These are phyloP conservation scores for Boloria selene DNA, from an alignment of 2,888 invertebrate genomes.

Conservation along the genomic window DNA sequence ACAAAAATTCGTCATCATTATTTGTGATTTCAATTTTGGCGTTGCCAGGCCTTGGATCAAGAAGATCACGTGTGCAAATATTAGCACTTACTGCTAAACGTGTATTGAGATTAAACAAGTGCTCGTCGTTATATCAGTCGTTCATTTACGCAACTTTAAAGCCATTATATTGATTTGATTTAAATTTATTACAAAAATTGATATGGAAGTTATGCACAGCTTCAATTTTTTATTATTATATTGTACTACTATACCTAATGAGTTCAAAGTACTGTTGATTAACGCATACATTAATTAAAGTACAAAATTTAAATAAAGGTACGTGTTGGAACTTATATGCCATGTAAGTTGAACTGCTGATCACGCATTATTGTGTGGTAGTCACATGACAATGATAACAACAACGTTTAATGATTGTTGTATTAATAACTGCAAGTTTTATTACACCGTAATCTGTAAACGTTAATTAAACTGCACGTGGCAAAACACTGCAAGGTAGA, in stretches of 20 bases:
- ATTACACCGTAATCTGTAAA: conserved; percentile 22
- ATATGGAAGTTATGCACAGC: too few species aligned
- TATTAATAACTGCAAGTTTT: conserved; percentile 26
- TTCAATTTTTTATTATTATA: too few species aligned
- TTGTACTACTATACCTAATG: too few species aligned
- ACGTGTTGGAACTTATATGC: too few species aligned
- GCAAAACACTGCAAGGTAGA: conserved; percentile 5
- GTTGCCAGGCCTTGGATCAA: conserved; percentile 40
- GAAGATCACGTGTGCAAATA: conserved; percentile 46
- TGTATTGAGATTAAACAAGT: conserved; percentile 37
- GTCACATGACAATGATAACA: conserved; percentile 52
- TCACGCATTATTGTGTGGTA: conserved; percentile 53
- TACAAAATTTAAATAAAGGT: too few species aligned
- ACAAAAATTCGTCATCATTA: conserved; percentile 18
- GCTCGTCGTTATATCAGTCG: not conserved
- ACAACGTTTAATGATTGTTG: conserved; percentile 47
- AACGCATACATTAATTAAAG: conserved; percentile 5
- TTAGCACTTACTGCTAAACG: conserved; percentile 34
- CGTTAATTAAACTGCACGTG: conserved; percentile 21
- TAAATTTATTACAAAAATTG: too few species aligned
- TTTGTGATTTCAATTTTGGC: conserved; percentile 21
- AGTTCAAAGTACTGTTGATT: too few species aligned
- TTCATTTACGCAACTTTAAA: too few species aligned
- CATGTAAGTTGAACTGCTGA: conserved; percentile 18
- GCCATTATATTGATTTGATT: too few species aligned